Evolutionary conservation across 2,113 vertebrate species (phyloP).

Genomic region (Scophthalmus maximus): DNA sequence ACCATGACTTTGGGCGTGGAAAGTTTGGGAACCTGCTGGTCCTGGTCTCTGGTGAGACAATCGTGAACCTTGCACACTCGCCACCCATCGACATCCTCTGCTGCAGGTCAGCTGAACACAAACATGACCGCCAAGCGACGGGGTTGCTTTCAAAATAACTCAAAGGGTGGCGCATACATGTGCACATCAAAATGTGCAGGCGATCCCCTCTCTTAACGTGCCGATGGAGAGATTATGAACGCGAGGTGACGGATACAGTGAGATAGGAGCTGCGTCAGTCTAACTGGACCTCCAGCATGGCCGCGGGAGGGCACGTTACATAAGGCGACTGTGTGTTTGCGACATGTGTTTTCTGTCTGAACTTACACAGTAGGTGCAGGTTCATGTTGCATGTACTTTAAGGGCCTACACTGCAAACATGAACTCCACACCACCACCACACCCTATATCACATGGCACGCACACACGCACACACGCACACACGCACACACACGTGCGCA

Average conservation of each 20-base stretch:
- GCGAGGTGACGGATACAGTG: too few relatives aligned
- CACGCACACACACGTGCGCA: conserved; percentile 14
- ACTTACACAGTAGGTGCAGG: conserved; percentile 33
- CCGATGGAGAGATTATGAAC: not conserved
- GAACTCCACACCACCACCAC: conserved; percentile 40
- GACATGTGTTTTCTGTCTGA: conserved; percentile 22
- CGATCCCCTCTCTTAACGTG: too few relatives aligned
- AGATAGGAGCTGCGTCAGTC: not conserved
- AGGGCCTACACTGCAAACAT: conserved; percentile 27
- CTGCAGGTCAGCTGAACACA: too few relatives aligned
- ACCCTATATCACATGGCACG: conserved; percentile 39
- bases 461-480: conserved; percentile 26
- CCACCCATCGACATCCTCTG: too few relatives aligned
- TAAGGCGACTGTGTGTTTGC: not conserved
- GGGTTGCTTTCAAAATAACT: too few relatives aligned
- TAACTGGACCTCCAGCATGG: not conserved
- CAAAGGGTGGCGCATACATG: too few relatives aligned
- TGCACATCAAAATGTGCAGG: not conserved
- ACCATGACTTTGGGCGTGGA: too few relatives aligned
- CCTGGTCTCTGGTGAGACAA: too few relatives aligned
- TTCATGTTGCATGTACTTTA: conserved; percentile 50
- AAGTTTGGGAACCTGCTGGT: too few relatives aligned
- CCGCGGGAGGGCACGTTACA: not conserved
- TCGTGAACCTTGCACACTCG: too few relatives aligned
- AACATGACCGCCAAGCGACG: too few relatives aligned